phyloP scores from a whole-genome alignment of 2,797 vertebrate genomes.

The Pempheris klunzingeri region DNA sequence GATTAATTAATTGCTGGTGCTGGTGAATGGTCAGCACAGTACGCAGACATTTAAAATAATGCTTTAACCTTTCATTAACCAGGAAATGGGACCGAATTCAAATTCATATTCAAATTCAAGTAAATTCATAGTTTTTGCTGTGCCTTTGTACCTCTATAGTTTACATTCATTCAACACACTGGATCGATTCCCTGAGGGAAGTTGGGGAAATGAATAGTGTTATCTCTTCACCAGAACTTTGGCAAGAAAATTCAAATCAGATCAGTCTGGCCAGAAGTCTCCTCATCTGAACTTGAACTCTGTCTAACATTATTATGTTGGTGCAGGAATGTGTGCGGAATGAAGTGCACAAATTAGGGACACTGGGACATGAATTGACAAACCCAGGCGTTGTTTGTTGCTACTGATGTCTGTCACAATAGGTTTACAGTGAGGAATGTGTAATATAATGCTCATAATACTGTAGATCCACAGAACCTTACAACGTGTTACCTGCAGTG shows the following conservation, averaged over 20 bases:
- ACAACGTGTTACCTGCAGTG: constrained; percentile 12
- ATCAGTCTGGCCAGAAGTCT: background rate
- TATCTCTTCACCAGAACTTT: background rate
- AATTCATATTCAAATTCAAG: no score
- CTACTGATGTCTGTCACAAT: constrained; percentile 49
- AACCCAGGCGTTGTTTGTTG: constrained; percentile 29
- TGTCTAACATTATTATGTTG: background rate
- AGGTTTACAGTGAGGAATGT: constrained; percentile 21
- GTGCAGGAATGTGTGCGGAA: no score
- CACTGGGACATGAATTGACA: background rate
- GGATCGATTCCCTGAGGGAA: background rate
- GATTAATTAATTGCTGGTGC: background rate
- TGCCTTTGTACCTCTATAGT: background rate
- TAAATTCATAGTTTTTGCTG: background rate
- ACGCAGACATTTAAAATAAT: background rate
- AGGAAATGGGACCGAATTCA: no score
- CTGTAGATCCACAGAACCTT: background rate
- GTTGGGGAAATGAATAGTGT: background rate
- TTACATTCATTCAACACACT: background rate
- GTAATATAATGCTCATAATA: background rate
- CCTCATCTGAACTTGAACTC: background rate
- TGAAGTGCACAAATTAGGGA: background rate
- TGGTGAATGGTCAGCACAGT: background rate
- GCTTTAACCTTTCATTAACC: background rate
- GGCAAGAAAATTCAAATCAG: background rate